Conservation (phyloP, 2,797 vertebrate genomes). For the Falco berigora region DNA sequence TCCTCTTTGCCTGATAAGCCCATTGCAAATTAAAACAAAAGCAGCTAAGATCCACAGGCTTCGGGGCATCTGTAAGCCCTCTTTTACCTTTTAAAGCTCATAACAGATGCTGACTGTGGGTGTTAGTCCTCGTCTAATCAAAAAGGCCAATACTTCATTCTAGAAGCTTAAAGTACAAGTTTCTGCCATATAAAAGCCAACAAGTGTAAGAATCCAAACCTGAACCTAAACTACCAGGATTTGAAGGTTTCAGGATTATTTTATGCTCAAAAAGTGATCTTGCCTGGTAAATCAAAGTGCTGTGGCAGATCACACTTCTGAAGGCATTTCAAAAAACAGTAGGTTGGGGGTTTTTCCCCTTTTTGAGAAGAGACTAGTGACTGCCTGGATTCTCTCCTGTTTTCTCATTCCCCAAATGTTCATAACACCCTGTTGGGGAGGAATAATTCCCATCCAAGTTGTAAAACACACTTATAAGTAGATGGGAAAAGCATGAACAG, state of each 20-base stretch:
- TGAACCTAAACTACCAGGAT: neutral
- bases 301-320: neutral
- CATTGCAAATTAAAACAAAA: slow-evolving; percentile 17
- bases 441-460: slow-evolving; percentile 27
- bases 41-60: neutral
- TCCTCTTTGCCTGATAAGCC: neutral
- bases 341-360: neutral
- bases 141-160: neutral
- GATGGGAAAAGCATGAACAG: slow-evolving; percentile 61
- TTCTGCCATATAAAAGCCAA: neutral
- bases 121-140: neutral
- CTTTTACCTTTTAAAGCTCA: neutral
- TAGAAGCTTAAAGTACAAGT: neutral
- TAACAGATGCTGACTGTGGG: neutral
- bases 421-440: slow-evolving; percentile 18
- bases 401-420: neutral
- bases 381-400: neutral
- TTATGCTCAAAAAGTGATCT: neutral
- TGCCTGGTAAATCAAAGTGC: neutral
- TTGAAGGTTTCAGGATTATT: neutral
- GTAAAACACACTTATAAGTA: slow-evolving; percentile 39
- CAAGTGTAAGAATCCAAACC: neutral
- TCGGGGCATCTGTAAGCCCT: neutral
- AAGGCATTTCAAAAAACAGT: neutral
- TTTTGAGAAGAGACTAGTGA: neutral